Base-by-base conservation (phyloP, 2,888 invertebrate genomes). In the Drosophila pullipes region DNA sequence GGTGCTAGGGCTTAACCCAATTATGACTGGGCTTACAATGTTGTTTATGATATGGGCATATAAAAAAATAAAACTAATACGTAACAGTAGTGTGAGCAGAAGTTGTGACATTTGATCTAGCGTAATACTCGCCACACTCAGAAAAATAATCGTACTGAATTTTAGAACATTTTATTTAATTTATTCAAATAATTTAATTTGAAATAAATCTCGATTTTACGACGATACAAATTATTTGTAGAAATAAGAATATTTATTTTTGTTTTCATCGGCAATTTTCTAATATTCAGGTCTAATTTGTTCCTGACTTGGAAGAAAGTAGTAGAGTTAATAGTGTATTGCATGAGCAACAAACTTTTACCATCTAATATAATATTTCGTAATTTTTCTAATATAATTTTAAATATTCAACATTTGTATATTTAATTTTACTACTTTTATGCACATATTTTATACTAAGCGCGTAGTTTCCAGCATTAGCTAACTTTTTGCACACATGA, bases 21-120 rank as follows among this genome's bases (percentile, higher is more conserved):
- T 76, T 74, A 63, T 49, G 55, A 33, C 59, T 28, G 28, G 11
- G 25, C 55, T n/a, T 55, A 53, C 59, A 25, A 31, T 55, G 39
- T 50, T 55, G 16, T 31, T 31, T 39, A 30, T 25, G 64, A 37
- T 49, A 41, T 25, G 25, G 7, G 5, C 16, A 4, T n/a, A 37
- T n/a, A 25, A 35, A 30, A 22, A 47, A 16, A 7, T 37, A 30
- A 28, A 25, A 5, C 35, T 54, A 35, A 54, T 18, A 37, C 11
- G 2, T 6, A 30, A 25, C 25, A 4, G 47, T 25, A 47, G 25
- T 33, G 2, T 16, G 10, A 25, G 25, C 6, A 28, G 18, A 18
- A 37, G 28, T 28, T 39, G 7, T 4, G 4, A 28, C 28, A 25
- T 47, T 16, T 16, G 4, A 25, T 9, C 4, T 9, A 16, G 47